phyloP scores from a whole-genome alignment of 1,140 invertebrate genomes.

The Eupeodes corollae region DNA sequence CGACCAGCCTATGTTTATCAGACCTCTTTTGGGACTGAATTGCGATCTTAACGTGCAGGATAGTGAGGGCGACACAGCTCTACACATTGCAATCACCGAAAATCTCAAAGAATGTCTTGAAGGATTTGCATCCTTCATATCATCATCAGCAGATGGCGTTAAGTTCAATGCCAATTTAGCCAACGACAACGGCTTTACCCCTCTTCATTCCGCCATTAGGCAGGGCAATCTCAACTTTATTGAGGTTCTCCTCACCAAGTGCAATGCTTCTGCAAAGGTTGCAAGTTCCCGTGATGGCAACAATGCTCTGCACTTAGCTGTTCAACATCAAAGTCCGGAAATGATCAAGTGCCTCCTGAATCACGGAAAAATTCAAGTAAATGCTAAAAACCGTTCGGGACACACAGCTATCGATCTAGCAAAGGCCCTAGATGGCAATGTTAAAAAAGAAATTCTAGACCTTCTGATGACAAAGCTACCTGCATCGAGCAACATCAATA shows the following conservation, averaged over 20 bases:
- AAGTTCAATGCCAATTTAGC: conserved; percentile 1
- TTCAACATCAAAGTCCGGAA: conserved; percentile 34
- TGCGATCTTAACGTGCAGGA: conserved; percentile 42
- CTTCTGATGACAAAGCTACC: no score
- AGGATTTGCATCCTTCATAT: background rate
- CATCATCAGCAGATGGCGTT: conserved; percentile 21
- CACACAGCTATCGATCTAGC: conserved; percentile 26
- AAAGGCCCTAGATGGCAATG: conserved; percentile 10
- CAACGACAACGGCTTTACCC: conserved; percentile 40
- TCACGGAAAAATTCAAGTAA: conserved; percentile 16
- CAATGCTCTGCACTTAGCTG: conserved; percentile 46
- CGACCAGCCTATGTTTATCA: conserved; percentile 33
- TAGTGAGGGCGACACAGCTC: conserved; percentile 39
- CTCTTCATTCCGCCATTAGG: conserved; percentile 42
- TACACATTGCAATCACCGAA: conserved; percentile 42
- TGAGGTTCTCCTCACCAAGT: conserved; percentile 37
- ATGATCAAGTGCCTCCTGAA: conserved; percentile 42
- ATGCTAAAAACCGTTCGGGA: conserved; percentile 19
- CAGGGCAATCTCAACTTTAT: conserved; percentile 40
- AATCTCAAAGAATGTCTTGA: conserved; percentile 24
- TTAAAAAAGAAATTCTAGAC: no score
- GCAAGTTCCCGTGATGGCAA: conserved; percentile 42
- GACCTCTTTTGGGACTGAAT: conserved; percentile 33
- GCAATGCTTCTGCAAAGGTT: conserved; percentile 39
- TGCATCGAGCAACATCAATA: no score